Base-by-base conservation (phyloP, 2,113 vertebrate species). In the Carassius gibelio region DNA sequence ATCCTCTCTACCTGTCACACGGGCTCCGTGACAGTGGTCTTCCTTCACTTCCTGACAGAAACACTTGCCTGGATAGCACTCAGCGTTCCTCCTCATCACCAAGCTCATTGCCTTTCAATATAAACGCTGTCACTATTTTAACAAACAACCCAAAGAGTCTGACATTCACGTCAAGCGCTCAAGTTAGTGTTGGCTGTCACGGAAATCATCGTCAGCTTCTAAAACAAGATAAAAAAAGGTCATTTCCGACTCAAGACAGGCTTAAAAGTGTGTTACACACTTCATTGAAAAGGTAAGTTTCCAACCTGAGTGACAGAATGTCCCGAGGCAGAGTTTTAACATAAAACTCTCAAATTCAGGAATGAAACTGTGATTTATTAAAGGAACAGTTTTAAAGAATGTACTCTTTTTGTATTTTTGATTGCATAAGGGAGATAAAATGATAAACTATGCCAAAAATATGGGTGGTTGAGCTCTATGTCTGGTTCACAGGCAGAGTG, bases 11-110 rank as follows among this genome's bases (percentile, higher is more conserved):
- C 90, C 88, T 89, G 90, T 88, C 88, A 68, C 85, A 81, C 83
- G 85, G 86, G 85, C 87, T 88, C n/a, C 5, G 75, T 84, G 91
- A 87, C 90, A 89, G 90, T 71, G 85, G 88, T 87, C 86, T 91
- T 90, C 85, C 64, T 84, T 9, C 83, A 82, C 88, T 83, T 91
- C 69, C 87, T 34, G 48, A 83, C 90, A 92, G 88, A 90, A 84
- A 81, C 14, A 21, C 75, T 79, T 83, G 92, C 91, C 83, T 77
- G 36, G 21, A 62, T n/a, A 74, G 52, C 77, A 74, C 50, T 48
- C 2, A n/a, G 10, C 13, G 8, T 52, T 30, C 14, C 36, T 72
- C 8, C n/a, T 45, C 68, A 61, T 72, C 50, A 9, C 55, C 52
- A 75, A 50, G 57, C 84, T 81, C 77, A 75, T 74, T 62, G 23